A percentile compares a stretch with the other conserved stretches of the same genome.
phyloP scores from a whole-genome alignment of 2,888 invertebrate genomes.

The Epirrita christyi region DNA sequence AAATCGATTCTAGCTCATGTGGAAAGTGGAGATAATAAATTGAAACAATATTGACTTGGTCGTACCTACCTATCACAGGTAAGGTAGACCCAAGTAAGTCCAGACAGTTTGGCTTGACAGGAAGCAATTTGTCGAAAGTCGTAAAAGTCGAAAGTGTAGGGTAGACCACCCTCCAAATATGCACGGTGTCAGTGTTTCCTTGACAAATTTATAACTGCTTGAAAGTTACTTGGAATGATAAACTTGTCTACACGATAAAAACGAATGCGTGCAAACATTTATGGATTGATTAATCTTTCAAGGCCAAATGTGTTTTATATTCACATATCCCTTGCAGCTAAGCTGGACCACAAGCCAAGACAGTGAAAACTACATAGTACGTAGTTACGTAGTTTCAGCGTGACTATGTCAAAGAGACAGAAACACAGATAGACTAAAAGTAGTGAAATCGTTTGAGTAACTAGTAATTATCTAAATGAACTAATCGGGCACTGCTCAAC shows the following conservation, averaged over 20 bases:
- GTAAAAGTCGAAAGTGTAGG: conserved; percentile 49
- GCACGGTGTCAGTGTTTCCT: conserved; percentile 14
- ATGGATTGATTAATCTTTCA: too few species aligned
- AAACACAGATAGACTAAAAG: too few species aligned
- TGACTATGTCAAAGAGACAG: too few species aligned
- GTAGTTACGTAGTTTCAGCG: too few species aligned
- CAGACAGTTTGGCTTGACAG: conserved; percentile 41
- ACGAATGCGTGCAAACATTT: conserved; percentile 6
- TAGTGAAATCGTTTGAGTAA: too few species aligned
- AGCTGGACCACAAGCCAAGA: too few species aligned
- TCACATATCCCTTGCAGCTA: too few species aligned
- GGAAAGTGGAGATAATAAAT: conserved; percentile 50
- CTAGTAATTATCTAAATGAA: too few species aligned
- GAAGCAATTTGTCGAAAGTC: conserved; percentile 52
- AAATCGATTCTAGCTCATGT: conserved; percentile 45
- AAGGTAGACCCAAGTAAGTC: conserved; percentile 19
- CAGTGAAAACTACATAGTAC: too few species aligned
- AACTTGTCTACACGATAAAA: conserved; percentile 10
- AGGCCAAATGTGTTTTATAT: too few species aligned
- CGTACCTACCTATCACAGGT: conserved; percentile 28
- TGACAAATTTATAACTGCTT: conserved; percentile 18
- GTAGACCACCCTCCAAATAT: conserved; percentile 35
- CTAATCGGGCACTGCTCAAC: too few species aligned
- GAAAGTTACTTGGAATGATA: conserved; percentile 20
- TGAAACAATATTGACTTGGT: conserved; percentile 53